Evolutionary conservation across 1,140 invertebrate species (phyloP).

Genomic region (Tetramorium alpestre): DNA sequence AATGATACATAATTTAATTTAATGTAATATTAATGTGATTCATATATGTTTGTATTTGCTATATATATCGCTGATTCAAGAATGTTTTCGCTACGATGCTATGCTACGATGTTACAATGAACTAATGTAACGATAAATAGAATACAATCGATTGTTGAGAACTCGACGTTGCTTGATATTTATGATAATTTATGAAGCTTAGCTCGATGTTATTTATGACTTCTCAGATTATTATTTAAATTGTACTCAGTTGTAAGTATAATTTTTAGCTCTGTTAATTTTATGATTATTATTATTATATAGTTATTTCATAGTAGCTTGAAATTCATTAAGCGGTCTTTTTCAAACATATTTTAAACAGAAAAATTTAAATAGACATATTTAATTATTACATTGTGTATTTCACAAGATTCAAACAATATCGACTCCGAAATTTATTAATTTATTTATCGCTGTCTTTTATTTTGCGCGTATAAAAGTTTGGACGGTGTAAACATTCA

Average conservation of each 20-base stretch:
- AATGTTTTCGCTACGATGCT: neutral
- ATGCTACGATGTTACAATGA: neutral
- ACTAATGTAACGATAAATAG: neutral
- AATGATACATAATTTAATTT: neutral
- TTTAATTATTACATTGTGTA: neutral
- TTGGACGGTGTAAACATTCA: neutral
- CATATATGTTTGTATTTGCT: neutral
- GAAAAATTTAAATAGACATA: neutral
- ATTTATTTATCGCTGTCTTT: neutral
- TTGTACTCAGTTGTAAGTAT: neutral
- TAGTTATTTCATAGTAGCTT: neutral
- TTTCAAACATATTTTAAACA: neutral
- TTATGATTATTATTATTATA: neutral
- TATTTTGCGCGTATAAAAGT: neutral
- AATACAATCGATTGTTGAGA: constrained; percentile 3
- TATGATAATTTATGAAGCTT: neutral
- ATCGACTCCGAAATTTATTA: neutral
- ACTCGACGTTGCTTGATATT: neutral
- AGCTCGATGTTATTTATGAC: too few species aligned
- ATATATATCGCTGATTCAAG: neutral
- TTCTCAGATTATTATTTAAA: neutral
- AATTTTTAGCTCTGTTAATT: neutral
- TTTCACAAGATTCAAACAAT: neutral
- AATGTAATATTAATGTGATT: neutral
- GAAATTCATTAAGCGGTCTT: neutral